Base-by-base conservation (phyloP, 2,888 invertebrate genomes). In the Diloba caeruleocephala region DNA sequence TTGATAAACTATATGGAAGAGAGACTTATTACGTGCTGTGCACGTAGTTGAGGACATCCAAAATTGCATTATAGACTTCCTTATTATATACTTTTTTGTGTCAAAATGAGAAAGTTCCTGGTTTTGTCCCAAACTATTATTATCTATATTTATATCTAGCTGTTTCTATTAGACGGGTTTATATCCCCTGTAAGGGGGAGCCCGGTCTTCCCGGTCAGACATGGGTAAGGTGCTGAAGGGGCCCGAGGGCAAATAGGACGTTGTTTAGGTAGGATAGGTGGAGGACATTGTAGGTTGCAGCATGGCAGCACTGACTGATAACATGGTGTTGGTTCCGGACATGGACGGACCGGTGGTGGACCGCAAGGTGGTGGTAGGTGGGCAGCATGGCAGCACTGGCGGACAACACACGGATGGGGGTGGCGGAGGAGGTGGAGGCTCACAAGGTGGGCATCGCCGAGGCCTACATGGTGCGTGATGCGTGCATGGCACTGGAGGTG, bases 251-350 rank as follows among this genome's bases (percentile, higher is more conserved):
- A 93, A 37, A 92, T 91, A 0, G 92, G 92, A 5, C 91, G 81
- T 68, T 92, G 92, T 55, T 92, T 92, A 0, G 92, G 92, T 21
- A 92, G 28, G 31, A 94, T 94, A 7, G 94, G 94, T 0, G 94
- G 88, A 2, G 95, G 94, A 63, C 94, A 94, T 57, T 94, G 91
- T 0, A 94, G 93, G 51, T 92, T 92, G 71, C 87, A 89, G 69
- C 89, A 87, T 1, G 93, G 93, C 19, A 92, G 62, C 2, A 91
- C 88, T 25, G 93, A 92, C 54, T 88, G 90, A 54, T 88, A 89
- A 65, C 91, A 92, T 0, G 84, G 84, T 12, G 76, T 89, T 10
- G 82, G 94, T 68, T 87, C 93, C 59, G 81, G 94, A 73, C 85
- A 92, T 37, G 83, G 92, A 71, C 75, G 73, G 0, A 89, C 68